phyloP scores from a whole-genome alignment of 2,113 vertebrate species.

The Pandion haliaetus region DNA sequence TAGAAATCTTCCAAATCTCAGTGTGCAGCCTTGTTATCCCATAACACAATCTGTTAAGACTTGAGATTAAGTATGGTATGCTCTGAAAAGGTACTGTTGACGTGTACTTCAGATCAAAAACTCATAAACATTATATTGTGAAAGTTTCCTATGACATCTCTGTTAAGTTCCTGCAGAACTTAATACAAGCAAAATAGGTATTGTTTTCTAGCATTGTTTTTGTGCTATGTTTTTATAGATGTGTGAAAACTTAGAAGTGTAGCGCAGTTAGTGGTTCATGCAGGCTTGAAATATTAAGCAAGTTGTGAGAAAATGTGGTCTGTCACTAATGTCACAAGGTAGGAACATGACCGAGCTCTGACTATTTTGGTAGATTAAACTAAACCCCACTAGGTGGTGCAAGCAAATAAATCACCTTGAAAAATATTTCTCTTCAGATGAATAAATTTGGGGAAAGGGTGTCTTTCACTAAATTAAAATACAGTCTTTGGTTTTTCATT shows the following conservation, averaged over 20 bases:
- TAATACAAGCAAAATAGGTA: background rate
- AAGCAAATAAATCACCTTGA: conserved; percentile 48
- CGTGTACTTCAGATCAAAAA: background rate
- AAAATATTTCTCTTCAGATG: background rate
- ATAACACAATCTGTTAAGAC: background rate
- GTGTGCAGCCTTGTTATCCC: background rate
- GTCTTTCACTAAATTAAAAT: background rate
- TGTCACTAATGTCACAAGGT: background rate
- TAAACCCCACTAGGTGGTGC: conserved; percentile 51
- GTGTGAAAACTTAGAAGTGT: background rate
- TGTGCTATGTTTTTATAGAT: background rate
- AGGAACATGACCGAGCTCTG: background rate
- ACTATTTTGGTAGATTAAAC: background rate
- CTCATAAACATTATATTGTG: background rate
- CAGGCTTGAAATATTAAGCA: background rate
- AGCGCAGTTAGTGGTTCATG: background rate
- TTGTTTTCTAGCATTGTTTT: background rate
- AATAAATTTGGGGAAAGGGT: background rate
- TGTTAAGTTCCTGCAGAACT: background rate
- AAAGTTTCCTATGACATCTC: background rate
- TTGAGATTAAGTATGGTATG: background rate
- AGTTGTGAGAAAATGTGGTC: background rate
- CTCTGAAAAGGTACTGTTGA: background rate
- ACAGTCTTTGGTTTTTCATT: background rate
- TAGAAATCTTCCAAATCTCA: background rate